A percentile compares a stretch with the other conserved stretches of the same genome.
These are phyloP conservation scores for Stenichneumon culpator DNA, from an alignment of 2,888 invertebrate genomes.

Conservation along the genomic window DNA sequence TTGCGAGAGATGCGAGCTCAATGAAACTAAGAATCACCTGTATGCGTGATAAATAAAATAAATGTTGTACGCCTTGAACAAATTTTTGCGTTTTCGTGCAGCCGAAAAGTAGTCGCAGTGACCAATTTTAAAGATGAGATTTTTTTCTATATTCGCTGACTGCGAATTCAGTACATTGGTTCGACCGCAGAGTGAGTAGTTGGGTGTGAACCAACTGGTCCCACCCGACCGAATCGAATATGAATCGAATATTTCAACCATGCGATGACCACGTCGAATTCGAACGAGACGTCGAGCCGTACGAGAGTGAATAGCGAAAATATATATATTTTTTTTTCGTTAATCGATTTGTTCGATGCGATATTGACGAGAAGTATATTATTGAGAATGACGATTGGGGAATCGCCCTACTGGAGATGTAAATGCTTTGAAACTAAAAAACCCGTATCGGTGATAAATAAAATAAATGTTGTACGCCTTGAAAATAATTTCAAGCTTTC, in stretches of 20 bases:
- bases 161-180: too few species aligned
- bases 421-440: slow-evolving; percentile 44
- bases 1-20: slow-evolving; percentile 6
- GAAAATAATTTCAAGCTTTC: slow-evolving; percentile 24
- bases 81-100: not conserved
- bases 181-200: too few species aligned
- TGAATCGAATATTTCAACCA: too few species aligned
- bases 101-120: too few species aligned
- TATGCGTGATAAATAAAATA: slow-evolving; percentile 59
- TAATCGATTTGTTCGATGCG: slow-evolving; percentile 31
- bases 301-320: not conserved
- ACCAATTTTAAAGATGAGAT: too few species aligned
- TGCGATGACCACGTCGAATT: not conserved
- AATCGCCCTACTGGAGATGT: slow-evolving; percentile 20
- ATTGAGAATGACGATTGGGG: slow-evolving; percentile 25
- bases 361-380: slow-evolving; percentile 22
- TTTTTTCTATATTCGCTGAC: too few species aligned
- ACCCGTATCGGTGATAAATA: slow-evolving; percentile 46
- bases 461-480: slow-evolving; percentile 60
- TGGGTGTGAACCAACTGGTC: too few species aligned
- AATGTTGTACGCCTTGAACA: slow-evolving; percentile 57
- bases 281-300: not conserved
- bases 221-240: too few species aligned
- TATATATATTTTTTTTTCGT: slow-evolving; percentile 11
- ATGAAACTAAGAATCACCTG: slow-evolving; percentile 39